Conservation (phyloP, 2,797 vertebrate genomes). For the Gymnocypris eckloni region DNA sequence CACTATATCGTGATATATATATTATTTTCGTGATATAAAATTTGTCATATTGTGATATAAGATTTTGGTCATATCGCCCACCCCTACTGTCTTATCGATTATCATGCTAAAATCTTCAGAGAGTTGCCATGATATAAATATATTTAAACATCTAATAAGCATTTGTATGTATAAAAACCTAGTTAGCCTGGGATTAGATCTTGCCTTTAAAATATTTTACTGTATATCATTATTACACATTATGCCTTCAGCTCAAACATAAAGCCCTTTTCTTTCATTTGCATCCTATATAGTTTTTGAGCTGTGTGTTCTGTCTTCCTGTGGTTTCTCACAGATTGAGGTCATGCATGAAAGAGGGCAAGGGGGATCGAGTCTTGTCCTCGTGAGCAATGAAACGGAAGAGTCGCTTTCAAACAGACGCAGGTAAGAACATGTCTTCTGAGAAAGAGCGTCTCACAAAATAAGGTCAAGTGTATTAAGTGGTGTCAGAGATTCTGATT, state of each 20-base stretch:
- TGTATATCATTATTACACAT: not conserved
- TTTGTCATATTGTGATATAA: too few species aligned
- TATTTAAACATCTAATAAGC: not conserved
- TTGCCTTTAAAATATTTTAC: not conserved
- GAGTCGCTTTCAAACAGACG: conserved; percentile 86
- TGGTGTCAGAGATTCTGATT: not conserved
- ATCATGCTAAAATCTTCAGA: too few species aligned
- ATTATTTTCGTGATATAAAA: too few species aligned
- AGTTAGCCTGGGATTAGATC: not conserved
- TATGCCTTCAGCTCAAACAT: not conserved
- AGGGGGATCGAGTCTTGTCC: conserved; percentile 82
- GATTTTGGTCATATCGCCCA: too few species aligned
- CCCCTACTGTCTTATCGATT: too few species aligned
- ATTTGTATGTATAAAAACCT: not conserved
- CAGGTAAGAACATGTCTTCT: conserved; percentile 78
- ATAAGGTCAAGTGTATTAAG: not conserved
- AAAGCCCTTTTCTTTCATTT: not conserved
- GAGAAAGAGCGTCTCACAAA: not conserved
- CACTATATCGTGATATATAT: too few species aligned
- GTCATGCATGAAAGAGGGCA: conserved; percentile 91
- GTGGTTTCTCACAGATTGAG: conserved; percentile 82
- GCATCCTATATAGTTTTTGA: not conserved
- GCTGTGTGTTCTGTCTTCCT: not conserved
- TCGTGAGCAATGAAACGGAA: conserved; percentile 83
- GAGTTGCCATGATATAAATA: too few species aligned